phyloP scores from a whole-genome alignment of 2,113 vertebrate species.

The Eidolon helvum region DNA sequence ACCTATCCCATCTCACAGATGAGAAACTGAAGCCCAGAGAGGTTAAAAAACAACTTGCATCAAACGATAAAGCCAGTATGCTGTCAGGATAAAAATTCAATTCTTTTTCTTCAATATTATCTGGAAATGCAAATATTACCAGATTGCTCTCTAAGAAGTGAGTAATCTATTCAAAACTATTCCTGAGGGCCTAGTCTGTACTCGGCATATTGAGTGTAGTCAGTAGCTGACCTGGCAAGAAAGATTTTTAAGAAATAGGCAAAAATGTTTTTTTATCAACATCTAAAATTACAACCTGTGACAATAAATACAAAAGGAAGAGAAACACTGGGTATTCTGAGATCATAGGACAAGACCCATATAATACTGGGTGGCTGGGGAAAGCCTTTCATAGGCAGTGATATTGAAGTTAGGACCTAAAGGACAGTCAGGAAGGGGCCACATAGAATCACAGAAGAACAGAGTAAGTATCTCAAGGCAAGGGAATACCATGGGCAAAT shows the following conservation, averaged over 20 bases:
- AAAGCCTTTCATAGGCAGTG: background rate
- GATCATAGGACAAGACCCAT: background rate
- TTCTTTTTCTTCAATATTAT: background rate
- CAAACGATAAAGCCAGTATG: background rate
- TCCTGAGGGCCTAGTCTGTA: background rate
- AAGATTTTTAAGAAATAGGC: background rate
- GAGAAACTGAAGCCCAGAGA: background rate
- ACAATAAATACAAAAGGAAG: background rate
- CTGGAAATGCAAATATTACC: background rate
- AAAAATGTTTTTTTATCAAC: background rate
- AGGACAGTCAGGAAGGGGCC: background rate
- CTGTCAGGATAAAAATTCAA: background rate
- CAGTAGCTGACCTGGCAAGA: background rate
- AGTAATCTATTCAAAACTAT: background rate
- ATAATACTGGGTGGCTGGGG: background rate
- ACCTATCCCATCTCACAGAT: background rate
- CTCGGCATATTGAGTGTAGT: background rate
- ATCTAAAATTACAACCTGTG: background rate
- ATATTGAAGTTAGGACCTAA: background rate
- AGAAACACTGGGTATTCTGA: background rate
- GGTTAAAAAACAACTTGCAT: background rate
- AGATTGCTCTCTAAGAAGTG: background rate
- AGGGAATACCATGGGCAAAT: background rate
- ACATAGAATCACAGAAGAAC: background rate
- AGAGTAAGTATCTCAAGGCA: background rate